Base-by-base conservation (phyloP, 2,888 invertebrate species). In the Polia nebulosa region DNA sequence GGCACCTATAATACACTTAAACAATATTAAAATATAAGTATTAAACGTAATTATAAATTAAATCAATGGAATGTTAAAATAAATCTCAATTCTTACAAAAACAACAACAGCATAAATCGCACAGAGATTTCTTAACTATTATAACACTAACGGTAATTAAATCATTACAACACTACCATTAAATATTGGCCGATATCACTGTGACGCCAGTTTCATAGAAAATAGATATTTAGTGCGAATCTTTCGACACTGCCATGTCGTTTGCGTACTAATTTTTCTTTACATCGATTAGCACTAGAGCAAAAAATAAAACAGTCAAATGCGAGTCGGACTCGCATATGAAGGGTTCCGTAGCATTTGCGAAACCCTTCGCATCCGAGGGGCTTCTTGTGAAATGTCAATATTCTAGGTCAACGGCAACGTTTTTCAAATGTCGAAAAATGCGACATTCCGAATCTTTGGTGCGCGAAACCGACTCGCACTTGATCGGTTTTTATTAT, bases 151-250 rank as follows among this genome's bases (percentile, higher is more conserved):
- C 29, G 53, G 36, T 60, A 59, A 75, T 79, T 67, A 65, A 69
- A 66, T 63, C 41, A 75, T 76, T 64, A 59, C 71, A 66, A 66
- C 25, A 69, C 57, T 60, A 60, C 52, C 57, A 65, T 64, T 56
- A 53, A 75, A 44, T 58, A 59, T 61, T 52, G 58, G 39, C 55
- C 62, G 66, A 61, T 67, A 79, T 66, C 60, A 58, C 51, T 56
- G 44, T 72, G 60, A 25, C 76, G 62, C 9, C 64, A 68, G 49
- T 53, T 59, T 57, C 39, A 61, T 63, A 78, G 45, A 62, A 67
- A 82, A 70, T 56, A 17, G 51, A 49, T 65, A 68, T 62, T 80
- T 63, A 75, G 58, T 68, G 49, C 76, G 56, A 72, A 71, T 73
- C 62, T 80, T 71, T 80, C 71, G 72, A 61, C 71, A 76, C 56